These are phyloP conservation scores for Villa cingulata DNA, from an alignment of 2,888 invertebrate genomes.

Conservation along the genomic window DNA sequence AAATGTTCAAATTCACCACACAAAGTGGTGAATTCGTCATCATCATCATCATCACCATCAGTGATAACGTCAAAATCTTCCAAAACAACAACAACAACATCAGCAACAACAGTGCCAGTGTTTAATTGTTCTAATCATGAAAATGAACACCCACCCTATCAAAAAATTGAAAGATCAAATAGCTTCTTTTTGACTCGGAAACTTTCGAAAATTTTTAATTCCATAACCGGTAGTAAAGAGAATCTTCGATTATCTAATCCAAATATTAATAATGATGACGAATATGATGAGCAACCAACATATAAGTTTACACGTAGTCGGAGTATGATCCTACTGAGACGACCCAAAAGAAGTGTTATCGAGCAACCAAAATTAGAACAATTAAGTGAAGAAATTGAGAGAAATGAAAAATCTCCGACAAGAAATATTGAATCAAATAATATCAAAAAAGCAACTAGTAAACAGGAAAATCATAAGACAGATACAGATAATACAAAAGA, in stretches of 20 bases:
- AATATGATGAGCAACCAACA: constrained; percentile 9
- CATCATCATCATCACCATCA: not conserved
- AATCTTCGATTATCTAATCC: constrained; percentile 22
- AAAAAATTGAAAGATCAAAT: constrained; percentile 31
- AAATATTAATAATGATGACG: not conserved
- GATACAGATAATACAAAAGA: not conserved
- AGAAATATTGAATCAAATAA: constrained; percentile 17
- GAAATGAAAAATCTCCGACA: constrained; percentile 24
- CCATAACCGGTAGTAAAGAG: constrained; percentile 33
- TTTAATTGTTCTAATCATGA: too few relatives aligned
- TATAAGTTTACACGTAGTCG: constrained; percentile 32
- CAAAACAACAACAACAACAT: not conserved
- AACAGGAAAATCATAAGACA: not conserved
- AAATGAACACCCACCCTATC: not conserved
- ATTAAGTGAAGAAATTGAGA: constrained; percentile 31
- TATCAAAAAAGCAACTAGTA: not conserved
- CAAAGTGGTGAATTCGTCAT: not conserved
- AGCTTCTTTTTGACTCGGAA: constrained; percentile 32
- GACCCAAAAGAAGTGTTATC: constrained; percentile 31
- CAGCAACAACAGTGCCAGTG: too few relatives aligned
- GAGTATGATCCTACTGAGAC: constrained; percentile 30
- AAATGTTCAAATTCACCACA: not conserved
- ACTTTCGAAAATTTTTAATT: constrained; percentile 29
- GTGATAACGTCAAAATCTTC: not conserved
- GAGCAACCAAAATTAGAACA: constrained; percentile 33